These are phyloP conservation scores for Polydrusus pterygomalis DNA, from an alignment of 2,888 invertebrate genomes.

Conservation along the genomic window DNA sequence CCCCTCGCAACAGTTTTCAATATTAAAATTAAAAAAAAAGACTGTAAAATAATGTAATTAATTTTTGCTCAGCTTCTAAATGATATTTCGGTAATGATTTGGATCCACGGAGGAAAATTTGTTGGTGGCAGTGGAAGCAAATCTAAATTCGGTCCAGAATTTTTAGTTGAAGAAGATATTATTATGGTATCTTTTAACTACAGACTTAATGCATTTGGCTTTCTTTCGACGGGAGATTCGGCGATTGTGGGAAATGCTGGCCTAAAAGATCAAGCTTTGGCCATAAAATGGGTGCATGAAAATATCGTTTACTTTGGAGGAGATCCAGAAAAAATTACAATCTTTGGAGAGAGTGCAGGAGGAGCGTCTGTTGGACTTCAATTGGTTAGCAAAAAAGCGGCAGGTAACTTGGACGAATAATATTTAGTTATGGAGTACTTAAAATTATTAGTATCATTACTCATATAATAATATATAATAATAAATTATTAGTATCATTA, in stretches of 20 bases:
- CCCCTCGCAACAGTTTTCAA: too few relatives aligned
- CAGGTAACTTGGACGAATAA: too few relatives aligned
- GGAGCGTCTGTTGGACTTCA: slow-evolving; percentile 51
- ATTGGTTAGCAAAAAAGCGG: slow-evolving; percentile 5
- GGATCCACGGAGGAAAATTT: slow-evolving; percentile 13
- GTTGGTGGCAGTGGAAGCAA: background rate
- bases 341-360: slow-evolving; percentile 62
- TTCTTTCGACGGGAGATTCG: slow-evolving; percentile 59
- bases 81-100: slow-evolving; percentile 13
- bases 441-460: too few relatives aligned
- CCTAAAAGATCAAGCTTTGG: slow-evolving; percentile 60
- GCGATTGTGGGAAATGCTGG: slow-evolving; percentile 60
- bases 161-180: slow-evolving; percentile 1
- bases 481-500: too few relatives aligned
- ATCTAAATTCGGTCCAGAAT: background rate
- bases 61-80: too few relatives aligned
- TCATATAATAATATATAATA: too few relatives aligned
- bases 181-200: slow-evolving; percentile 1
- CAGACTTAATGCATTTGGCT: slow-evolving; percentile 51
- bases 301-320: slow-evolving; percentile 59
- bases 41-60: too few relatives aligned
- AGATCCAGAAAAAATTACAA: slow-evolving; percentile 42
- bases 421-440: too few relatives aligned
- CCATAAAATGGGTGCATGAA: slow-evolving; percentile 57
- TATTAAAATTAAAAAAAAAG: too few relatives aligned